A percentile compares a stretch with the other conserved stretches of the same genome.
Evolutionary conservation across 2,888 invertebrate genomes (phyloP).

Genomic region (Eupeodes latifasciatus): DNA sequence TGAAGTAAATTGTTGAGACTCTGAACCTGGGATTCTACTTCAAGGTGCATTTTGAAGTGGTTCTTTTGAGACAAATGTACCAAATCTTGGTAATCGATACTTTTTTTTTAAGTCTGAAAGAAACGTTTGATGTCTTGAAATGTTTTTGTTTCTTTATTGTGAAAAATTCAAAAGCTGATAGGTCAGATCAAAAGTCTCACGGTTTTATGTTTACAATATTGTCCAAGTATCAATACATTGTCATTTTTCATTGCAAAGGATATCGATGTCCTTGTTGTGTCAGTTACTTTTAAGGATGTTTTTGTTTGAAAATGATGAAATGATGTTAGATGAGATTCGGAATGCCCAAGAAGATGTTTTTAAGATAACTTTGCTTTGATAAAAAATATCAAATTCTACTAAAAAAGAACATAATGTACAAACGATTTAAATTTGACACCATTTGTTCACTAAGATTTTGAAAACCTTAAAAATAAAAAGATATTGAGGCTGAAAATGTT

Average conservation of each 20-base stretch:
- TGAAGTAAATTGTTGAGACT: neutral
- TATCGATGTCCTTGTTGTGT: too few relatives aligned
- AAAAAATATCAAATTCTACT: too few relatives aligned
- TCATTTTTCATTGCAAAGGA: neutral
- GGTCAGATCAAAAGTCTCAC: neutral
- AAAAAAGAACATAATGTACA: too few relatives aligned
- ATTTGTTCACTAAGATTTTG: too few relatives aligned
- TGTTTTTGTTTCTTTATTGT: neutral
- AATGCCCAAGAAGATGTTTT: too few relatives aligned
- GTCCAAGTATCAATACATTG: neutral
- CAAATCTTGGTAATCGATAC: slow-evolving; percentile 1
- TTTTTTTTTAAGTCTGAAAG: neutral
- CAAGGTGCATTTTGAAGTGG: neutral
- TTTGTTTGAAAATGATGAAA: too few relatives aligned
- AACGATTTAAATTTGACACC: too few relatives aligned
- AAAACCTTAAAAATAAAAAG: too few relatives aligned
- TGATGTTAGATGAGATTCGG: too few relatives aligned
- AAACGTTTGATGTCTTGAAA: neutral
- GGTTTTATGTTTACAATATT: neutral
- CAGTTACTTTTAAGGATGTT: too few relatives aligned
- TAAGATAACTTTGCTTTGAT: too few relatives aligned
- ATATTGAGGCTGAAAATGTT: too few relatives aligned
- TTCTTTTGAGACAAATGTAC: neutral
- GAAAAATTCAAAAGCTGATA: neutral
- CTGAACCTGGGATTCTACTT: neutral